phyloP scores from a whole-genome alignment of 2,113 vertebrate species.

The Pluvianellus socialis region DNA sequence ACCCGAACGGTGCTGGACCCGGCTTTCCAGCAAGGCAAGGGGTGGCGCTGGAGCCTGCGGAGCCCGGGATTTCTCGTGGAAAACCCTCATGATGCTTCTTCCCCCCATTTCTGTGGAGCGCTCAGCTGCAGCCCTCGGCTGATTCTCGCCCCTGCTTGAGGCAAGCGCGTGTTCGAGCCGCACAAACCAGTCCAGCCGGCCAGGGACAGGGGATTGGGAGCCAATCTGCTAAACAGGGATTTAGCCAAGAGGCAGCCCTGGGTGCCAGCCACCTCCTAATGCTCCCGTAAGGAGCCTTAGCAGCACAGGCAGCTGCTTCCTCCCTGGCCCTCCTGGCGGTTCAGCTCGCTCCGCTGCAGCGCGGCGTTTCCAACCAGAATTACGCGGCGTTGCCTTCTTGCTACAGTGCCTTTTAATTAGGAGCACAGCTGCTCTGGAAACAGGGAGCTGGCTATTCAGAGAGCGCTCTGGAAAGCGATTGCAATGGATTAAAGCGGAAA shows the following conservation, averaged over 20 bases:
- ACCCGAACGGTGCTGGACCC: neutral
- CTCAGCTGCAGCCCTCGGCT: neutral
- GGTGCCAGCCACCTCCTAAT: neutral
- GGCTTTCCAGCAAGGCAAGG: neutral
- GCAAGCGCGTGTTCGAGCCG: neutral
- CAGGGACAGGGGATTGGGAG: slow-evolving; percentile 3
- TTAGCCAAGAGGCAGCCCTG: slow-evolving; percentile 9
- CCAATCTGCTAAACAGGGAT: slow-evolving; percentile 43
- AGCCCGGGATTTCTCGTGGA: neutral
- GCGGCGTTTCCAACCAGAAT: slow-evolving; percentile 30
- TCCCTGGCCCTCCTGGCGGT: neutral
- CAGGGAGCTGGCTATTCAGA: slow-evolving; percentile 31
- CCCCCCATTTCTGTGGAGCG: neutral
- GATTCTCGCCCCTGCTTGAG: neutral
- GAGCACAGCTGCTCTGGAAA: slow-evolving; percentile 47
- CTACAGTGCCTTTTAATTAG: slow-evolving; percentile 74
- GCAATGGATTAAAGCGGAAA: slow-evolving; percentile 50
- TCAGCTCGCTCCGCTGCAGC: neutral
- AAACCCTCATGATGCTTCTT: neutral
- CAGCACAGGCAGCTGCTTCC: neutral
- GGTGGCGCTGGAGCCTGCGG: neutral
- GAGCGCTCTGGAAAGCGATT: slow-evolving; percentile 61
- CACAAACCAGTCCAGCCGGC: neutral
- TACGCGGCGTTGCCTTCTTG: slow-evolving; percentile 15
- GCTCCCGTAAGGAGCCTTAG: neutral